Conservation (phyloP, 2,113 vertebrate species). For the Chlorodrepanis virens region DNA sequence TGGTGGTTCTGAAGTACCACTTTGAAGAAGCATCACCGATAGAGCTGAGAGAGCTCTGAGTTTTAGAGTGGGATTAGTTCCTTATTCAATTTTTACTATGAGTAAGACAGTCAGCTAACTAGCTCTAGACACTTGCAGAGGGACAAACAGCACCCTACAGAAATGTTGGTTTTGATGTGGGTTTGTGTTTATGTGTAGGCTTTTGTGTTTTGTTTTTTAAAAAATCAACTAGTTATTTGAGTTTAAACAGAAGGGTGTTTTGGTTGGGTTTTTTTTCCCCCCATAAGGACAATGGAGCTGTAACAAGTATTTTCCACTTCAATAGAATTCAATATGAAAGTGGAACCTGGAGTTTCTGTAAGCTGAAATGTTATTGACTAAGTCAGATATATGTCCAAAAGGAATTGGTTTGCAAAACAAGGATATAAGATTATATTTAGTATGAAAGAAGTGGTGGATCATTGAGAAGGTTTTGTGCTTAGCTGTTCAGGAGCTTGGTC, state of each 20-base stretch:
- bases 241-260: neutral
- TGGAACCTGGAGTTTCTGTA: neutral
- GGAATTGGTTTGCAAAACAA: neutral
- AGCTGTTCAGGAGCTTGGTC: neutral
- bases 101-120: neutral
- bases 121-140: neutral
- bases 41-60: neutral
- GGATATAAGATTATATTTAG: neutral
- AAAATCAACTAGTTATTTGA: neutral
- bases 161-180: neutral
- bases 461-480: neutral
- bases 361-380: neutral
- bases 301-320: neutral
- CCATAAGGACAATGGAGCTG: neutral
- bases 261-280: rapidly evolving
- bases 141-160: neutral
- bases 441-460: neutral
- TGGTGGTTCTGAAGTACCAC: neutral
- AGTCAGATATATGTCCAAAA: neutral
- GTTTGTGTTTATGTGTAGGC: neutral
- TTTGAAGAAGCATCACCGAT: neutral
- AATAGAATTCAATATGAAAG: neutral
- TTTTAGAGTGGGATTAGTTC: neutral
- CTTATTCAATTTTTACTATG: neutral
- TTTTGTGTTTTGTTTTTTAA: neutral